Evolutionary conservation across 2,888 invertebrate species (phyloP).

Genomic region (Stegophylla sp.): DNA sequence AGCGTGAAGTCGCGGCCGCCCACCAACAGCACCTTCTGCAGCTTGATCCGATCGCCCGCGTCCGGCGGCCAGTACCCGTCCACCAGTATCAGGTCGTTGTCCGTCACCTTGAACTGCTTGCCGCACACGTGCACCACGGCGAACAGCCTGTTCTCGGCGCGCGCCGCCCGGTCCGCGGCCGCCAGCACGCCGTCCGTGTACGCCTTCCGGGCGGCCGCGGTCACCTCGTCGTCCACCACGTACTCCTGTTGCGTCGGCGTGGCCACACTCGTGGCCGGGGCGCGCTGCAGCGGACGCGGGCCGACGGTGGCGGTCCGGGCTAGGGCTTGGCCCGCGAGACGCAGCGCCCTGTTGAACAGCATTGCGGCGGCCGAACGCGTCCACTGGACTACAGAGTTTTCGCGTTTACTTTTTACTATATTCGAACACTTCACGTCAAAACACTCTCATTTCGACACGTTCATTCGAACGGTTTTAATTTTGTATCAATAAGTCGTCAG

Average conservation of each 20-base stretch:
- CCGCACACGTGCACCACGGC: constrained; percentile 83
- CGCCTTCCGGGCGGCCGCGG: background rate
- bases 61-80: constrained; percentile 87
- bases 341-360: too few species aligned
- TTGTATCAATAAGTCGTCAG: too few species aligned
- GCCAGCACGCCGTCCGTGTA: constrained; percentile 10
- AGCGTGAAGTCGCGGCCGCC: constrained; percentile 82
- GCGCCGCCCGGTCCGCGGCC: constrained; percentile 19
- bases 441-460: too few species aligned
- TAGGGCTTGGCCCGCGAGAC: too few species aligned
- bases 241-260: constrained; percentile 24
- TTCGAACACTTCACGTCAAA: too few species aligned
- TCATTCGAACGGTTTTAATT: too few species aligned
- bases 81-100: constrained; percentile 82
- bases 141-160: constrained; percentile 69
- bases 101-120: constrained; percentile 84
- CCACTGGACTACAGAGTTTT: too few species aligned
- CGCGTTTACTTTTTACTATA: too few species aligned
- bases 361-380: too few species aligned
- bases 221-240: constrained; percentile 5
- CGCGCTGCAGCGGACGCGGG: too few species aligned
- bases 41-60: constrained; percentile 77
- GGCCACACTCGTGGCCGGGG: too few species aligned
- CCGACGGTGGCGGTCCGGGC: too few species aligned
- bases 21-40: constrained; percentile 82